A percentile compares a stretch with the other conserved stretches of the same genome.
phyloP scores from a whole-genome alignment of 2,888 invertebrate genomes.

The Fissipunctia ypsillon region DNA sequence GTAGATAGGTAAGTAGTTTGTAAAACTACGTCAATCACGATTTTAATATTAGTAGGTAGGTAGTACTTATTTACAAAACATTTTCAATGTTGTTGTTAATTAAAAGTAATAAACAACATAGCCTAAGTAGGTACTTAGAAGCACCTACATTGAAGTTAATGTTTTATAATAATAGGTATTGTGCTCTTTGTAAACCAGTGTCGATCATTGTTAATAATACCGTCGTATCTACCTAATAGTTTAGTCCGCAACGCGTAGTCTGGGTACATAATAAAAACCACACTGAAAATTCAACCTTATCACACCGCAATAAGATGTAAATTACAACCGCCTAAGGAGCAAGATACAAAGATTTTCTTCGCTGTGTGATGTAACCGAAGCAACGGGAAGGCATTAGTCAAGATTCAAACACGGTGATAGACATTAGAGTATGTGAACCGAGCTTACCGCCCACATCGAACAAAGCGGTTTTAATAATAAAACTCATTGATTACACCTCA shows the following conservation, averaged over 20 bases:
- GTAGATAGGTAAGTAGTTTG: too few relatives aligned
- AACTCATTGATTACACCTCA: slow-evolving; percentile 67
- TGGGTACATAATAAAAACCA: slow-evolving; percentile 22
- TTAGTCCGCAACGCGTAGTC: slow-evolving; percentile 7
- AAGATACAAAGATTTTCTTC: slow-evolving; percentile 33
- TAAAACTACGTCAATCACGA: too few relatives aligned
- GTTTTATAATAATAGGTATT: not conserved
- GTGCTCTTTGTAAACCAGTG: not conserved
- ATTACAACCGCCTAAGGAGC: not conserved
- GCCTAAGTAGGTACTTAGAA: not conserved
- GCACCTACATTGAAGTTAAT: not conserved
- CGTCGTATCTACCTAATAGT: slow-evolving; percentile 20
- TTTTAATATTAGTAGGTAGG: too few relatives aligned
- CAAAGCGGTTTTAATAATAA: slow-evolving; percentile 62
- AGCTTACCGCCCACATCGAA: slow-evolving; percentile 63
- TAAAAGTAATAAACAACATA: slow-evolving; percentile 9
- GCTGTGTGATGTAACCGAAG: slow-evolving; percentile 46
- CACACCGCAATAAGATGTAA: not conserved
- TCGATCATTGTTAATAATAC: slow-evolving; percentile 24
- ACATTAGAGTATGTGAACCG: slow-evolving; percentile 50
- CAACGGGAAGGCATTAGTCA: slow-evolving; percentile 58
- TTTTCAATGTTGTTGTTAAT: not conserved
- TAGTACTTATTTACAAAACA: not conserved
- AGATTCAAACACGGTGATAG: slow-evolving; percentile 53
- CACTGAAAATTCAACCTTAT: slow-evolving; percentile 40